phyloP scores from a whole-genome alignment of 1,140 invertebrate genomes.

The Brachionus sp. region DNA sequence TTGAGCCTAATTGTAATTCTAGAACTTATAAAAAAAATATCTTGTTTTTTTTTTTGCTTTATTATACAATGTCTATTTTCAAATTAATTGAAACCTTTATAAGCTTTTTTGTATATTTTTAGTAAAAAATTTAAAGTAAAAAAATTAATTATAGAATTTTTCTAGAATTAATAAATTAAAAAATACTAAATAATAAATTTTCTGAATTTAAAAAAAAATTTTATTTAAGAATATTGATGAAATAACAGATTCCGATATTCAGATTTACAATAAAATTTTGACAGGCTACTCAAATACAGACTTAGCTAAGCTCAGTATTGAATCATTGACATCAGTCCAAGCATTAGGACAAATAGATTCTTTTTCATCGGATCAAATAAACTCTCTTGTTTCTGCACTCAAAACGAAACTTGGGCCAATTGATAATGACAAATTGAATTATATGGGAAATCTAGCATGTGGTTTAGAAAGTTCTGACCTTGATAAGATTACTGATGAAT shows the following conservation, averaged over 20 bases:
- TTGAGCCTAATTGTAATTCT: no score
- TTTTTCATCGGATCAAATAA: background rate
- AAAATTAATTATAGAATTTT: no score
- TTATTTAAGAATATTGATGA: background rate
- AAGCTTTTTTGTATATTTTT: no score
- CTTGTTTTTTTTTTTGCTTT: no score
- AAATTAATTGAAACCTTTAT: no score
- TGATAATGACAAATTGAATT: background rate
- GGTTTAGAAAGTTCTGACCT: background rate
- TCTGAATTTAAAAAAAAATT: no score
- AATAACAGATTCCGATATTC: background rate
- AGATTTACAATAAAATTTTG: background rate
- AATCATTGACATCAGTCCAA: background rate
- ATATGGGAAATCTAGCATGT: background rate
- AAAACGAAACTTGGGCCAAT: background rate
- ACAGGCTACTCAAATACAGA: background rate
- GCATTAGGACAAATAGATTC: background rate
- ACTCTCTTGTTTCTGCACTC: background rate
- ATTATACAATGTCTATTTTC: no score
- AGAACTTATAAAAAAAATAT: no score
- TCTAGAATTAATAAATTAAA: no score
- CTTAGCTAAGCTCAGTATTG: background rate
- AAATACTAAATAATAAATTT: no score
- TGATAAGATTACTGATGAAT: background rate
- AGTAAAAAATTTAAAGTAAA: no score